A percentile compares a stretch with the other conserved stretches of the same genome.
phyloP scores from a whole-genome alignment of 1,140 invertebrate genomes.

The Drosophila repleta region DNA sequence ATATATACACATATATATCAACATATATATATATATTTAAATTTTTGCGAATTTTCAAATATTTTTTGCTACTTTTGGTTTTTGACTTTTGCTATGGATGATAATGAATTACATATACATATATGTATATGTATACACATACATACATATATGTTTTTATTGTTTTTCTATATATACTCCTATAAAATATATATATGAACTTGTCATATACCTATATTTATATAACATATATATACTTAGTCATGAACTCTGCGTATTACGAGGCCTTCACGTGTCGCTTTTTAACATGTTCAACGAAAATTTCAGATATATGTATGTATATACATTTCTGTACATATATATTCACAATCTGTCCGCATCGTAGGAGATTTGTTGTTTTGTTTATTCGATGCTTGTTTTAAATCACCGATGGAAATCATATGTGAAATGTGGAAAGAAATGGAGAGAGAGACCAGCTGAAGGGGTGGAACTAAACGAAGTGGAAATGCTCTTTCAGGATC shows the following conservation, averaged over 20 bases:
- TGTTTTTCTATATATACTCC: background rate
- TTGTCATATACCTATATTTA: background rate
- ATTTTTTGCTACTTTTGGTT: conserved; percentile 4
- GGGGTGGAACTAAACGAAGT: background rate
- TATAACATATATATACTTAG: conserved; percentile 1
- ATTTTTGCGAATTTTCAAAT: background rate
- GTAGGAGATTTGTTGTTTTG: conserved; percentile 31
- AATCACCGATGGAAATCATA: conserved; percentile 31
- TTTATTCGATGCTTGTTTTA: conserved; percentile 38
- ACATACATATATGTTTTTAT: conserved; percentile 1
- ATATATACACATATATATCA: background rate
- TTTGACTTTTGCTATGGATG: conserved; percentile 14
- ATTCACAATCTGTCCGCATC: background rate
- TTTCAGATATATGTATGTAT: background rate
- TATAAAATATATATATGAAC: background rate
- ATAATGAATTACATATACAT: conserved; percentile 16
- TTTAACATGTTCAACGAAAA: conserved; percentile 26
- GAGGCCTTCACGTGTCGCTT: conserved; percentile 46
- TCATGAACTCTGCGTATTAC: conserved; percentile 8
- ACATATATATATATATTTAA: background rate
- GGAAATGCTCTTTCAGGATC: background rate
- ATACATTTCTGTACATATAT: conserved; percentile 4
- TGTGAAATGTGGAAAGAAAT: conserved; percentile 9
- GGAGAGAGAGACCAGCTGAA: conserved; percentile 6
- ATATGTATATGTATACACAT: conserved; percentile 8